These are phyloP conservation scores for Herminia tarsipennalis DNA, from an alignment of 2,888 invertebrate species.

Conservation along the genomic window DNA sequence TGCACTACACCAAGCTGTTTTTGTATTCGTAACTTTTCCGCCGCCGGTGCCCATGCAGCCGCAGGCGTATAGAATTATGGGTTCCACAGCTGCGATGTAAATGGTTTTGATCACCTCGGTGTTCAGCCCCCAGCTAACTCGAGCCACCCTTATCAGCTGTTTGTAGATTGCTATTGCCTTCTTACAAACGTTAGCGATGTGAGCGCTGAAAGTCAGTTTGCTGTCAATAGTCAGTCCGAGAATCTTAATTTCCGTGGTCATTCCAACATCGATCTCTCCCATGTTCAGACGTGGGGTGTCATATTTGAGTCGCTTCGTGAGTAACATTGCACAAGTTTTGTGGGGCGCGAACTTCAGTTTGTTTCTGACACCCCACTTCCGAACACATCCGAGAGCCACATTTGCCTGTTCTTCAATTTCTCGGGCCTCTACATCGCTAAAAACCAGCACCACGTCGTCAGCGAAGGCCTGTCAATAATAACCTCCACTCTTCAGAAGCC, in stretches of 20 bases:
- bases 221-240: background rate
- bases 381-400: slow-evolving; percentile 10
- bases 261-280: background rate
- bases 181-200: background rate
- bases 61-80: background rate
- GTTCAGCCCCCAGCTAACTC: background rate
- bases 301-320: background rate
- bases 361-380: slow-evolving; percentile 11
- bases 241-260: background rate
- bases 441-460: background rate
- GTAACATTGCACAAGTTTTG: background rate
- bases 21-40: background rate
- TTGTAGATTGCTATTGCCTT: background rate
- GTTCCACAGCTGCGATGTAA: background rate
- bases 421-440: background rate
- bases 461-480: background rate
- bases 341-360: slow-evolving; percentile 9
- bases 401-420: slow-evolving; percentile 19
- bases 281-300: slow-evolving; percentile 2
- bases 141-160: background rate
- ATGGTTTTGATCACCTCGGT: background rate
- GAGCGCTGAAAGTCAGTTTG: background rate
- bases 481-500: background rate
- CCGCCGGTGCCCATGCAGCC: background rate
- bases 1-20: background rate